Evolutionary conservation across 2,113 vertebrate species (phyloP).

Genomic region (Forbesichthys papilliferus): DNA sequence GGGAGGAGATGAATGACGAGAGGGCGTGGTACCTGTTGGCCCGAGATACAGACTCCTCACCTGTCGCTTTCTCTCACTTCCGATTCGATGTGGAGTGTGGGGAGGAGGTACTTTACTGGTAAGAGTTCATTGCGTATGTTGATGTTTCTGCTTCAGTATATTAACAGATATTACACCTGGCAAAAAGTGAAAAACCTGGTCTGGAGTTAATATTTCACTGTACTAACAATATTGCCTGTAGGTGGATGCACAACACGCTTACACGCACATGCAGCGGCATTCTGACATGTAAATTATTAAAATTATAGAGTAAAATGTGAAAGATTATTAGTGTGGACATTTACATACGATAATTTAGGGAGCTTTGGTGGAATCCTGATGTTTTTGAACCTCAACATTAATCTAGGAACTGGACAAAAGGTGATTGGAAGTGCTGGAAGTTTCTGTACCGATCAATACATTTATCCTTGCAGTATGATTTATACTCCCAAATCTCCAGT

Average conservation of each 20-base stretch:
- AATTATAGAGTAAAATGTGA: too few species aligned
- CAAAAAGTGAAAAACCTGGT: too few species aligned
- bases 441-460: background rate
- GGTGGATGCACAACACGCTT: background rate
- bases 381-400: background rate
- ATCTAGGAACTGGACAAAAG: background rate
- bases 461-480: background rate
- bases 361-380: too few species aligned
- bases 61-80: slow-evolving; percentile 91
- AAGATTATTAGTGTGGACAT: too few species aligned
- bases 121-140: background rate
- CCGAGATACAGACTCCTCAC: slow-evolving; percentile 76
- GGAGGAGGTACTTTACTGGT: slow-evolving; percentile 94
- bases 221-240: too few species aligned
- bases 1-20: slow-evolving; percentile 90
- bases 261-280: too few species aligned
- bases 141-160: background rate
- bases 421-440: background rate
- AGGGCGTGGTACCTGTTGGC: slow-evolving; percentile 91
- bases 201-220: too few species aligned
- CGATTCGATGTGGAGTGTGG: slow-evolving; percentile 91
- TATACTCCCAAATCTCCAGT: slow-evolving; percentile 60
- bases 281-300: too few species aligned
- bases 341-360: too few species aligned
- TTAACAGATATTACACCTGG: too few species aligned